Percentiles rank a stretch among this genome's conserved stretches.
Evolutionary conservation across 2,797 vertebrate species (phyloP).

Genomic region (Chromis chromis): DNA sequence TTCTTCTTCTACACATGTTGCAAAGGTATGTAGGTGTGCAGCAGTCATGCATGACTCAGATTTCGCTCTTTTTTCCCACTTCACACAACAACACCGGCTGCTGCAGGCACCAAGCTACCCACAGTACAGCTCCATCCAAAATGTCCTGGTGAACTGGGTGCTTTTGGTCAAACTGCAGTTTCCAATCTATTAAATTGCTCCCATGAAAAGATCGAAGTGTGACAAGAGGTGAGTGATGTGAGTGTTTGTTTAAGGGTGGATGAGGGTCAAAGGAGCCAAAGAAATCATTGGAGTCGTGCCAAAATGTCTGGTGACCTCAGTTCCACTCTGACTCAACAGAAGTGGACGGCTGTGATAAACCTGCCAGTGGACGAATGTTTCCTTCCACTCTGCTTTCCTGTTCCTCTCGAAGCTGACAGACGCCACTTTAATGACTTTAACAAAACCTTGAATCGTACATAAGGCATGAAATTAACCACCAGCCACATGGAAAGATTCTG

Average conservation of each 20-base stretch:
- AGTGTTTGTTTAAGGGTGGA: not conserved
- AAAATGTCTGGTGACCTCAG: constrained; percentile 47
- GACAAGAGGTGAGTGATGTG: constrained; percentile 18
- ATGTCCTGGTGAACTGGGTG: constrained; percentile 38
- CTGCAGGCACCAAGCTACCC: constrained; percentile 21
- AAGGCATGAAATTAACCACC: not conserved
- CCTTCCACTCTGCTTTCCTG: constrained; percentile 8
- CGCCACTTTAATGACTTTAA: not conserved
- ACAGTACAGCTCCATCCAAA: constrained; percentile 16
- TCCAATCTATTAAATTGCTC: not conserved
- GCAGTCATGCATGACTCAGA: constrained; percentile 51
- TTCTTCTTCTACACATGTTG: not conserved
- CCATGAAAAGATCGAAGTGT: not conserved
- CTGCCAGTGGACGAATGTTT: constrained; percentile 3
- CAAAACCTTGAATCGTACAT: not conserved
- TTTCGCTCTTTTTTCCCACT: constrained; percentile 19
- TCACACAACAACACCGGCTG: constrained; percentile 29
- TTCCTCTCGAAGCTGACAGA: not conserved
- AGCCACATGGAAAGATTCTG: not conserved
- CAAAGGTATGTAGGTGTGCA: constrained; percentile 24
- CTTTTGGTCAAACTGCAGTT: constrained; percentile 21
- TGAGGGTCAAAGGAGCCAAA: constrained; percentile 20
- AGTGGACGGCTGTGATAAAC: constrained; percentile 19
- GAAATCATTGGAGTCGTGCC: constrained; percentile 28
- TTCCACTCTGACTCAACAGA: constrained; percentile 40